Percentiles rank a stretch among this genome's conserved stretches.
phyloP scores from a whole-genome alignment of 30 jellyfish, hydroid and myxozoan genomes.

The Chrysaora quinquecirrha region DNA sequence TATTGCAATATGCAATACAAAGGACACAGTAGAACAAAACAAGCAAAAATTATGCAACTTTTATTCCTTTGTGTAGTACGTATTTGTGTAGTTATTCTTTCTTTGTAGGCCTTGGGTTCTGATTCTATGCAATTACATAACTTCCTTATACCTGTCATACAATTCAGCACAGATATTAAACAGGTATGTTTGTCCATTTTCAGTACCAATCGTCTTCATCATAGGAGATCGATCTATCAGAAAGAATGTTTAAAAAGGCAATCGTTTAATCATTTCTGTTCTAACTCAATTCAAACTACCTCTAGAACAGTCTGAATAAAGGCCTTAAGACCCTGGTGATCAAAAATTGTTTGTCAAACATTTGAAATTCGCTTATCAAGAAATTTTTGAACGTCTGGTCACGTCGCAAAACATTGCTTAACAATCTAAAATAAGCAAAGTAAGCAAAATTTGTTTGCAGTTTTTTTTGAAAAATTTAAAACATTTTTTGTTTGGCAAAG shows the following conservation, averaged over 20 bases:
- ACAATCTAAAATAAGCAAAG: too few species aligned
- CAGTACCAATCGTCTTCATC: not conserved
- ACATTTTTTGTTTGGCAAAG: too few species aligned
- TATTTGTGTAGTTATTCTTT: not conserved
- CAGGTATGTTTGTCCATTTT: conserved; percentile 49
- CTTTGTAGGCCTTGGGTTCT: conserved; percentile 63
- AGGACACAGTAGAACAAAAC: not conserved
- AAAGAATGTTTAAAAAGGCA: not conserved
- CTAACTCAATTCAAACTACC: not conserved
- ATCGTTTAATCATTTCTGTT: too few species aligned
- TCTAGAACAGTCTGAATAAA: not conserved
- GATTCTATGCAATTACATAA: conserved; percentile 50
- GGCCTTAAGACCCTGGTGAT: too few species aligned
- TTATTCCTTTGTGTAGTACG: not conserved
- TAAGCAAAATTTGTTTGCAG: too few species aligned
- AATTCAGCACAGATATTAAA: conserved; percentile 67
- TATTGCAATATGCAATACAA: not conserved
- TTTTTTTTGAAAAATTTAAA: too few species aligned
- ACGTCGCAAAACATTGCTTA: too few species aligned
- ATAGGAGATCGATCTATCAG: not conserved
- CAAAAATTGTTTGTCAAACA: too few species aligned
- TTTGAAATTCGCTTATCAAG: too few species aligned
- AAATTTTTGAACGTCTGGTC: too few species aligned
- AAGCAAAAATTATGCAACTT: not conserved
- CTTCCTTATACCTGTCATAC: conserved; percentile 68